Evolutionary conservation across 2,888 invertebrate species (phyloP).

Genomic region (Molanna angustata): DNA sequence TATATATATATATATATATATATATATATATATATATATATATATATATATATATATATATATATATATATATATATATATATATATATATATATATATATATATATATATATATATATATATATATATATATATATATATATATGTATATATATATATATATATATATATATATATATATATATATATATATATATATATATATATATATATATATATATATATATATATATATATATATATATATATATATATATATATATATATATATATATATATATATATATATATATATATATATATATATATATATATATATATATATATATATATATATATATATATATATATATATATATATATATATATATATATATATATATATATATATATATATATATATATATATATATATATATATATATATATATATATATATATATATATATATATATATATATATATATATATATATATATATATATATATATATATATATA

Average conservation of each 20-base stretch:
- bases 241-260: neutral
- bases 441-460: too few species aligned
- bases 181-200: neutral
- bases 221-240: neutral
- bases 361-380: too few species aligned
- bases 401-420: too few species aligned
- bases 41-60: neutral
- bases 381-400: too few species aligned
- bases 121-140: neutral
- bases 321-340: neutral
- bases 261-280: neutral
- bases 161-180: neutral
- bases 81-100: neutral
- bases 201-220: neutral
- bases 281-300: neutral
- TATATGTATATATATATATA: neutral
- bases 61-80: neutral
- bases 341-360: too few species aligned
- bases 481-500: too few species aligned
- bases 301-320: neutral
- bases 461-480: too few species aligned
- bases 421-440: too few species aligned
- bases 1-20: neutral
- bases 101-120: neutral
- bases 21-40: neutral